Evolutionary conservation across 2,113 vertebrate genomes (phyloP).

Genomic region (Himantopus leucocephalus): DNA sequence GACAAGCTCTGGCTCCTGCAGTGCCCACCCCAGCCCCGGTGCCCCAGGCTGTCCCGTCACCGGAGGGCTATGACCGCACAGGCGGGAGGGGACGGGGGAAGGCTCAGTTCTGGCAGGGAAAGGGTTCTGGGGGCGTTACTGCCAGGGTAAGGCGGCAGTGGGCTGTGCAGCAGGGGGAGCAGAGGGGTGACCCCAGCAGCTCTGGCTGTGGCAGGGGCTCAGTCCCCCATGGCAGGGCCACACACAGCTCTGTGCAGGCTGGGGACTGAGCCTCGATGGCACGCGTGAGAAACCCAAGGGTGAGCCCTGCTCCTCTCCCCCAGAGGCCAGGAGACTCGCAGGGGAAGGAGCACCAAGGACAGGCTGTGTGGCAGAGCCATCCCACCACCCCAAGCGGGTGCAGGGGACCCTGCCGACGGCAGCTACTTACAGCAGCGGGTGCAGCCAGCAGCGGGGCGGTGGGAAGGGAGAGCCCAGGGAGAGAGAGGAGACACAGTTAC

Average conservation of each 20-base stretch:
- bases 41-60: background rate
- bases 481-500: constrained; percentile 24
- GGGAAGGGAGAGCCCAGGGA: background rate
- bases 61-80: background rate
- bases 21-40: background rate
- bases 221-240: background rate
- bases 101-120: background rate
- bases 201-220: background rate
- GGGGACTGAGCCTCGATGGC: background rate
- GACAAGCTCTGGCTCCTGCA: background rate
- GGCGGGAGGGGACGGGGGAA: background rate
- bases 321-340: background rate
- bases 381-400: background rate
- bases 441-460: background rate
- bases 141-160: background rate
- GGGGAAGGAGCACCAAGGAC: background rate
- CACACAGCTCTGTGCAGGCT: background rate
- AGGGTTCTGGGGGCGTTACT: background rate
- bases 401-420: background rate
- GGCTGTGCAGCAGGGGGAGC: background rate
- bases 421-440: constrained; percentile 42
- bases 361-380: background rate
- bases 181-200: background rate
- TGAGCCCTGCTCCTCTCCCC: background rate
- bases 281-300: background rate